Evolutionary conservation across 2,113 vertebrate genomes (phyloP), one percentile per base, ranked within the genome.

Genomic region (Pteronura brasiliensis): DNA sequence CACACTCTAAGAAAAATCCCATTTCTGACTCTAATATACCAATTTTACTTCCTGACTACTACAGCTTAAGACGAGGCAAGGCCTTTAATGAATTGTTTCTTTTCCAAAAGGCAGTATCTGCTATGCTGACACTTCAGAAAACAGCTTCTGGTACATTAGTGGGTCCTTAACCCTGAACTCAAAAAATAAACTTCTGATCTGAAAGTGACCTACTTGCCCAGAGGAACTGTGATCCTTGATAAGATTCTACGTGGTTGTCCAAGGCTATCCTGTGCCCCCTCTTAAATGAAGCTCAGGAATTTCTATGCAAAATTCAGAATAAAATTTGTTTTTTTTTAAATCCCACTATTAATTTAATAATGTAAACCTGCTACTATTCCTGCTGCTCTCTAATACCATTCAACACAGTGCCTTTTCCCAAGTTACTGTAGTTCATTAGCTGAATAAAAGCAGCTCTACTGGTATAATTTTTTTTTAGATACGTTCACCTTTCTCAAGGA

Each of bases 401-500:
- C 69, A 89, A 31, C 25, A 74, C 14, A 79, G 25, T 87, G 34
- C 5, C 93, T 76, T 96, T 92, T 96, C 79, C 94, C 96, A 95
- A 97, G 77, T 97, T 97, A 67, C 52, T 91, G 65, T 59, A 96
- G 84, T 98, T 98, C 96, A 98, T 98, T 98, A 98, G 79, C 59
- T 86, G 76, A 59, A 27, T 86, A 98, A 98, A 98, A 97, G 90
- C 72, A 88, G 34, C 29, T 97, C 44, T 84, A 34, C 31, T 61
- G 1, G 3, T 96, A 96, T 92, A 94, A 81, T 93, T 85, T 98
- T 97, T 98, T 98, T 98, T 98, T 80, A 91, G 93, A 93, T 76
- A 98, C 34, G 55, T 98, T 99, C 97, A 98, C 95, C 81, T 97
- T 98, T 98, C 77, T 97, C 92, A 97, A 97, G 93, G 81, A 98